Conservation (phyloP, 2,113 vertebrate genomes). For the Apodemus speciosus region DNA sequence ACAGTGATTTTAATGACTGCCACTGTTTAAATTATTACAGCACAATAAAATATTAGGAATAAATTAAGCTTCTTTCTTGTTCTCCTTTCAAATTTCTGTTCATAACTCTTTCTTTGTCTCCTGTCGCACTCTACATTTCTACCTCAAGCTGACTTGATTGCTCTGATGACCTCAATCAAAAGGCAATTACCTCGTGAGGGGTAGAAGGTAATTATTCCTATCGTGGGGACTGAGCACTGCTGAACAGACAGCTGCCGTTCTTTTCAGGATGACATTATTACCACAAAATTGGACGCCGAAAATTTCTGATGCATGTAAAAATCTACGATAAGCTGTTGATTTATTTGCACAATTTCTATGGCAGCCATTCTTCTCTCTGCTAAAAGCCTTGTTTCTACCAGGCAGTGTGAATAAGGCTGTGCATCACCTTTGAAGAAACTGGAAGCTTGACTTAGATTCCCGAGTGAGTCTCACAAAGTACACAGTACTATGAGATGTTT, state of each 20-base stretch:
- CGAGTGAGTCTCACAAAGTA: slow-evolving; percentile 14
- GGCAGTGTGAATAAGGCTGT: slow-evolving; percentile 37
- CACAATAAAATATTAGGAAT: slow-evolving; percentile 61
- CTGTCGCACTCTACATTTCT: slow-evolving; percentile 84
- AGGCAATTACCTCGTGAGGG: slow-evolving; percentile 93
- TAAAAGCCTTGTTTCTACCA: slow-evolving; percentile 13
- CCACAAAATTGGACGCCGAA: slow-evolving; percentile 83
- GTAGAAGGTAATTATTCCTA: slow-evolving; percentile 93
- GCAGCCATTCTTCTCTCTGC: slow-evolving; percentile 62
- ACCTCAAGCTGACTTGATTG: slow-evolving; percentile 91
- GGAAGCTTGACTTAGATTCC: slow-evolving; percentile 30
- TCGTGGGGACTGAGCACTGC: slow-evolving; percentile 90
- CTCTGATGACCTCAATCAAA: slow-evolving; percentile 99
- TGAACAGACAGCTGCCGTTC: slow-evolving; percentile 90
- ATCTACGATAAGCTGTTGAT: slow-evolving; percentile 81
- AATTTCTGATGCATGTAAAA: slow-evolving; percentile 82
- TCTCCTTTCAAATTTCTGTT: slow-evolving; percentile 71
- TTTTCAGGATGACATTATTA: slow-evolving; percentile 87
- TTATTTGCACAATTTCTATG: slow-evolving; percentile 82
- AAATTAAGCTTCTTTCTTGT: slow-evolving; percentile 67
- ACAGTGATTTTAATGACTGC: slow-evolving; percentile 70
- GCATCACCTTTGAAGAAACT: slow-evolving; percentile 26
- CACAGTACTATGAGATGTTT: not conserved
- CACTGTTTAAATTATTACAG: slow-evolving; percentile 67
- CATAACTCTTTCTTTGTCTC: slow-evolving; percentile 76